These are phyloP conservation scores for Leistus spinibarbis DNA, from an alignment of 2,888 invertebrate species.

Conservation along the genomic window DNA sequence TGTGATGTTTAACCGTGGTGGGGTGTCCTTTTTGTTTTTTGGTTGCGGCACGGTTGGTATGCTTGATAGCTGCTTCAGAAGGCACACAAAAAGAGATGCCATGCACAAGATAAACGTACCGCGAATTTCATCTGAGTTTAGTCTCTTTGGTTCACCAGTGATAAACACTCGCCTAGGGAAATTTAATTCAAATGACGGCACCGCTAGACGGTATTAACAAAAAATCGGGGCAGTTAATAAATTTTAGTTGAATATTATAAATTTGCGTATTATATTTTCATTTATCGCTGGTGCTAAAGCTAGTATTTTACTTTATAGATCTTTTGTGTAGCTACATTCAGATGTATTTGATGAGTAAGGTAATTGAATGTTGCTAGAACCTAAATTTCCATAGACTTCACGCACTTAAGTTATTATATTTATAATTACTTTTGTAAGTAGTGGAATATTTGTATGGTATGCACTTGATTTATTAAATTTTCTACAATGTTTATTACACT, in stretches of 20 bases:
- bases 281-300: no score
- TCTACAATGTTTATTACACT: no score
- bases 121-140: constrained; percentile 27
- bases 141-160: constrained; percentile 3
- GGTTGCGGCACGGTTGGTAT: neutral
- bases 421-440: no score
- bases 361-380: no score
- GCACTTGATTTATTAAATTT: no score
- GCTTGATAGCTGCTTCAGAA: neutral
- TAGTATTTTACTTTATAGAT: no score
- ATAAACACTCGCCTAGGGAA: constrained; percentile 24
- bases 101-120: constrained; percentile 22
- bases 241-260: neutral
- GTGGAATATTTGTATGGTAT: no score
- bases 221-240: neutral
- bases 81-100: constrained; percentile 25
- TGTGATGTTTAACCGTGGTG: neutral
- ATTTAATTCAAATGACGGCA: constrained; percentile 21
- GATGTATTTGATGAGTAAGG: no score
- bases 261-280: neutral
- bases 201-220: neutral
- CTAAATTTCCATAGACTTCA: no score
- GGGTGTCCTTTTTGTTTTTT: neutral
- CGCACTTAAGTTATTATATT: no score
- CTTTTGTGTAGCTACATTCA: no score